Evolutionary conservation across 1,140 invertebrate species (phyloP), one percentile per base, ranked within the genome.

Genomic region (Achatina immaculata): DNA sequence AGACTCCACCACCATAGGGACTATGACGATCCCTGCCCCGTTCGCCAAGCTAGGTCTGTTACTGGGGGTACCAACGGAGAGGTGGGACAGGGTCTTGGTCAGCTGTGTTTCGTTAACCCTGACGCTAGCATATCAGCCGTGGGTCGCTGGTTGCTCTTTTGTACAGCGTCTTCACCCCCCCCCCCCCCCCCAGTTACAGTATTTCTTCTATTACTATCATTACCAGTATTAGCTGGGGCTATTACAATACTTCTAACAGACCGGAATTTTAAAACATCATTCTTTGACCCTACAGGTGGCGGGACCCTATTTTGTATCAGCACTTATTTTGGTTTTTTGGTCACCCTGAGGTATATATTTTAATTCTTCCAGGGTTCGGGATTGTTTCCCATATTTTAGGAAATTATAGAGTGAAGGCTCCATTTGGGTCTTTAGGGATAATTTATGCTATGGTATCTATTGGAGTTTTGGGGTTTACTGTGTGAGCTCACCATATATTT

Each of bases 311-410:
- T 91, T 82, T 95, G 86, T 95, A 94, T 85, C 95, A 95, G 93
- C 95, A 95, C 90, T 92, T 95, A 92, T 95, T 95, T 92, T 95
- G 94, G 28, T 62, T 93, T 91, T 95, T 95, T 93, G 94, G 94
- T 0, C 95, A 95, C 82, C 94, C 94, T 45, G 94, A 95, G 93
- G 94, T 95, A 84, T 95, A 95, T 92, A 94, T 95, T 94, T 86
- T 94, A 85, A 93, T 94, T 90, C 80, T 94, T 42, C 92, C 92
- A 38, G 93, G 89, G 36, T 91, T 92, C 84, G 90, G 90, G 38
- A 82, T 91, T 34, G 80, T 91, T 58, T 84, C 81, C 45, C 81
- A 86, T 51, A 69, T 83, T 81, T 51, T 87, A 71, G 42, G 71
- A 7, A 40, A 79, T 73, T 81, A 48, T 81, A 43, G 45, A n/a